Base-by-base conservation (phyloP, 2,888 invertebrate genomes). In the Caenorhabditis doughertyi region DNA sequence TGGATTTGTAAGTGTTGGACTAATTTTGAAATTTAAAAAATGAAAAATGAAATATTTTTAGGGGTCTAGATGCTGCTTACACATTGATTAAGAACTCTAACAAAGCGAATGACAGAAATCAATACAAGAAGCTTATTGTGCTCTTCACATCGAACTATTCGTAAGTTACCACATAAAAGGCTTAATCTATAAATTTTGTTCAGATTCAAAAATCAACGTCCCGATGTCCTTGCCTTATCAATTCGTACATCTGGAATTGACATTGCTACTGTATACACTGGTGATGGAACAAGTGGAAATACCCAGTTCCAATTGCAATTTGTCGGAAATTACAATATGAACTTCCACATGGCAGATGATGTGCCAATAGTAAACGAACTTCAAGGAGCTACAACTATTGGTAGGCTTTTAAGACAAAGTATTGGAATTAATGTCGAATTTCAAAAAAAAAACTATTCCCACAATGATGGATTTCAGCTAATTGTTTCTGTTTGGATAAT, bases 211-310 rank as follows among this genome's bases (percentile, higher is more conserved):
- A 47, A 60, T 39, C 11, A 32, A 39, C 60, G 71, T n/a, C 71
- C 71, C 13, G 60, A 71, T 51, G 51, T 71, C n/a, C 39, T 51
- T 11, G 49, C 71, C 4, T 27, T 60, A 1, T 27, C 71, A 4
- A 71, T 71, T n/a, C 49, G 71, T 1, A 32, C 60, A 18, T 60
- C 71, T 13, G 71, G 71, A 39, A 27, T 71, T 0, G 16, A 29
- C 39, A 62, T 72, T 23, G 25, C 62, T 27, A 72, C 72, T 8
- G 72, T 72, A 3, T 62, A 72, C 39, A 72, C 72, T 3, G 72
- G 62, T 11, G n/a, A 35, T 7, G 39, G 32, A 0, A 72, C 72
- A 1, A 53, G 18, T 21, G 62, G 62, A 42, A 62, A 72, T 5
- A 44, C 53, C 1, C 42, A 39, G 4, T 25, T 35, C 9, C 32